Evolutionary conservation across 2,797 vertebrate genomes (phyloP), one percentile per base, ranked within the genome.

Genomic region (Acanthurus lineatus): DNA sequence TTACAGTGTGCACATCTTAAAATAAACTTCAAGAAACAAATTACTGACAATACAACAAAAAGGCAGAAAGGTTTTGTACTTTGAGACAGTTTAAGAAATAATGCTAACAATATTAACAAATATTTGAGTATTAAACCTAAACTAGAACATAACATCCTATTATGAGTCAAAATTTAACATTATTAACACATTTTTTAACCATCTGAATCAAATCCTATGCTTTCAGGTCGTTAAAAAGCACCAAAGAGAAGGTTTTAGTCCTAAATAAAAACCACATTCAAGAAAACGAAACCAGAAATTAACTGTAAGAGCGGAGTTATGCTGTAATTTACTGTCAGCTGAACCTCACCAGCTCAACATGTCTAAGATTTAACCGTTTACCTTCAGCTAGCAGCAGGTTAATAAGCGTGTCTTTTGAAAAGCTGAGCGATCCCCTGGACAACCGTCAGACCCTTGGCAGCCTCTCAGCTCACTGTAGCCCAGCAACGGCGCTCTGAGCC

Each of bases 391-490:
- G 65, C 56, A 44, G 38, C 67, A 49, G 48, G 47, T 12, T 65
- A 58, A 68, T 69, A 25, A 52, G 17, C 3, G 7, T 0, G 20
- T 52, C 47, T 49, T 48, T 54, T 48, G 3, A 53, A 28, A 17
- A 59, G 25, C 35, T 1, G 35, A 68, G 54, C 14, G 22, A 77
- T 44, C 25, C 11, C 6, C 47, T 16, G 65, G 61, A 52, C 78
- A 69, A 47, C 38, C 0, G 6, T 66, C 66, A 47, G 59, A 48
- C 54, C n/a, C 75, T 72, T 61, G 3, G 69, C 68, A 64, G 51
- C 59, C 75, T 70, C 74, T 85, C 59, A 54, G 79, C 82, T 54
- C 25, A 0, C 44, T 0, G 59, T 79, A 72, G 67, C 84, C 73
- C 51, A 15, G 86, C 81, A 86, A 82, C 64, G 20, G 17, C 1